Percentiles rank a stretch among this genome's conserved stretches.
Conservation (phyloP, 2,888 invertebrate species). For the Chamaedrilus cognettii region DNA sequence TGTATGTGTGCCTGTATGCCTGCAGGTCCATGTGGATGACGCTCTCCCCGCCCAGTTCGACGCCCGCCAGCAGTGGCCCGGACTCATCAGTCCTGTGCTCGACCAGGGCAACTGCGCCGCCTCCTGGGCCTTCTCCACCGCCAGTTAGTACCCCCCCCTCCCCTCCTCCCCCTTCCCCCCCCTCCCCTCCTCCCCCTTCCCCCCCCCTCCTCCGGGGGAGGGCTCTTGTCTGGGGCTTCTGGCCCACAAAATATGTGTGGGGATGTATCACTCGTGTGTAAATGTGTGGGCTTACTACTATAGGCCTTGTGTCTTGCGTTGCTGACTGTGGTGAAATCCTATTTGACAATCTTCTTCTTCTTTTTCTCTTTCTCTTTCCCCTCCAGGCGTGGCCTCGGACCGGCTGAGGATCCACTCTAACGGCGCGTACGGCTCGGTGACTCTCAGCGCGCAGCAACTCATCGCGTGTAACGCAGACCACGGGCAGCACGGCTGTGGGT, state of each 20-base stretch:
- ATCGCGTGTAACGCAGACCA: slow-evolving; percentile 77
- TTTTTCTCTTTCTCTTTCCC: no score
- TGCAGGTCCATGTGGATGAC: slow-evolving; percentile 39
- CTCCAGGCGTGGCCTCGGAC: slow-evolving; percentile 56
- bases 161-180: no score
- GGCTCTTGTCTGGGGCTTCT: no score
- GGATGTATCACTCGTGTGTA: no score
- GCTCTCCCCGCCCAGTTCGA: slow-evolving; percentile 73
- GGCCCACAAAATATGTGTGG: no score
- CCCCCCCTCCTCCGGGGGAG: no score
- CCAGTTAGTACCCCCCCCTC: slow-evolving; percentile 54
- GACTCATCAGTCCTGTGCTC: slow-evolving; percentile 69
- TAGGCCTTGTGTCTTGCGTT: no score
- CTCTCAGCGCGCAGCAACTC: slow-evolving; percentile 85
- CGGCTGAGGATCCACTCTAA: slow-evolving; percentile 82
- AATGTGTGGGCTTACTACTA: no score
- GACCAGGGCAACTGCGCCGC: slow-evolving; percentile 77
- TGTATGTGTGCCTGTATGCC: no score
- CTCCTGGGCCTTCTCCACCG: slow-evolving; percentile 91
- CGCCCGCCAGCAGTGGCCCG: slow-evolving; percentile 74
- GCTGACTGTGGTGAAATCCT: no score
- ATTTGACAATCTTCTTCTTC: no score
- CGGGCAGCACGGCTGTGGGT: slow-evolving; percentile 72
- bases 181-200: no score
- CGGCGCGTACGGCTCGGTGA: slow-evolving; percentile 68